Conservation (phyloP, 2,113 vertebrate genomes). For the Cynopterus brachyotis region DNA sequence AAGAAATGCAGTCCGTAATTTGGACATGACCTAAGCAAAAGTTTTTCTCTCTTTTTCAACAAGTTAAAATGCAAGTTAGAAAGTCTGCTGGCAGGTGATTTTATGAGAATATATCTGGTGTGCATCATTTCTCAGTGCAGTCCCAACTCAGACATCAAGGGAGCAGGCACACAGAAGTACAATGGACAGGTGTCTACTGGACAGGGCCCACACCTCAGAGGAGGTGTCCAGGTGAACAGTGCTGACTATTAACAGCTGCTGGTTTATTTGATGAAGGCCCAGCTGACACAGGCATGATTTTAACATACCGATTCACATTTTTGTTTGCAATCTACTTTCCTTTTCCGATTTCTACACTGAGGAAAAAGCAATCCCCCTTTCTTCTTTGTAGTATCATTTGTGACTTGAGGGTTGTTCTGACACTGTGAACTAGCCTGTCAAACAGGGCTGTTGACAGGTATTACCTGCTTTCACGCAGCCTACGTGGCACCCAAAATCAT, state of each 20-base stretch:
- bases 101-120: not conserved
- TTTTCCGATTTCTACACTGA: not conserved
- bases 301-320: too few species aligned
- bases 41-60: not conserved
- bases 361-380: not conserved
- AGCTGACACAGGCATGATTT: not conserved
- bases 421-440: not conserved
- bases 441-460: not conserved
- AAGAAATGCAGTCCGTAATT: slow-evolving; percentile 41
- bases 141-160: not conserved
- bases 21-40: not conserved
- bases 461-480: not conserved
- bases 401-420: not conserved
- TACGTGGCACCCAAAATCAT: not conserved
- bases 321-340: not conserved
- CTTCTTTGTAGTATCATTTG: not conserved
- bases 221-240: not conserved
- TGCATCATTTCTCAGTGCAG: not conserved
- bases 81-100: slow-evolving; percentile 71
- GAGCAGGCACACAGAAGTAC: slow-evolving; percentile 10
- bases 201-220: not conserved
- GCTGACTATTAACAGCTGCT: slow-evolving; percentile 22
- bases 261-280: not conserved
- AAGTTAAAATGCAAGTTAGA: slow-evolving; percentile 54
- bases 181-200: not conserved